A percentile compares a stretch with the other conserved stretches of the same genome.
These are phyloP conservation scores for Selenia dentaria DNA, from an alignment of 2,888 invertebrate species.

Conservation along the genomic window DNA sequence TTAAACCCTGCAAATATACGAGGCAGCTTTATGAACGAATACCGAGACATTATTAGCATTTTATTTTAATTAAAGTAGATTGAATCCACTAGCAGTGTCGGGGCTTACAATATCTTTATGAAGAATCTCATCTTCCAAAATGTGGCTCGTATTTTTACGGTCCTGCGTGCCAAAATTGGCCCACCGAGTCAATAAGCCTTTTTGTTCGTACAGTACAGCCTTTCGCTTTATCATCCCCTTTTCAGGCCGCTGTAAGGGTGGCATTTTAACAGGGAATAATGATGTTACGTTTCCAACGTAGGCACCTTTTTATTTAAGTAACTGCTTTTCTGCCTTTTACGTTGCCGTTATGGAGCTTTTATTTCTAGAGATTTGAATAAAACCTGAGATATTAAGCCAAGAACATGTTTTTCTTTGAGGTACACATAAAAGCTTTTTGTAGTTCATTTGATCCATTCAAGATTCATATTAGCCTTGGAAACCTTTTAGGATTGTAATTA, in stretches of 20 bases:
- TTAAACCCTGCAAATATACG: no score
- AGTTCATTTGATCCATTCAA: no score
- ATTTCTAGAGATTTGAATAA: not conserved
- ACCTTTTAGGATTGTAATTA: no score
- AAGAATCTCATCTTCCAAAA: conserved; percentile 36
- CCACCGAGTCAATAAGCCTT: conserved; percentile 66
- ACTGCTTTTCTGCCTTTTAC: conserved; percentile 12
- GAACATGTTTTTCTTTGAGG: no score
- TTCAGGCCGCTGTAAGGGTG: conserved; percentile 47
- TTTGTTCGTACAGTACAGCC: conserved; percentile 59
- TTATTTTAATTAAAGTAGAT: no score
- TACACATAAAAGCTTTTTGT: no score
- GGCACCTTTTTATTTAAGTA: conserved; percentile 16
- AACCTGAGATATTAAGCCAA: not conserved
- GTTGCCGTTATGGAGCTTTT: not conserved
- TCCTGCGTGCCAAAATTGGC: conserved; percentile 53
- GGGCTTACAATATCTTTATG: conserved; percentile 33
- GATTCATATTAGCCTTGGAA: no score
- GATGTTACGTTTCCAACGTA: conserved; percentile 46
- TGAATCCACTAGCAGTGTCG: no score
- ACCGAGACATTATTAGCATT: no score
- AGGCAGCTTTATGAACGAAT: no score
- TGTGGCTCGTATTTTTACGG: conserved; percentile 41
- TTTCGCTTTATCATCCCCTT: conserved; percentile 61
- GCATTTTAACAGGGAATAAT: conserved; percentile 65